These are phyloP conservation scores for Himalopsyche kuldschensis DNA, from an alignment of 2,888 invertebrate genomes.

Conservation along the genomic window DNA sequence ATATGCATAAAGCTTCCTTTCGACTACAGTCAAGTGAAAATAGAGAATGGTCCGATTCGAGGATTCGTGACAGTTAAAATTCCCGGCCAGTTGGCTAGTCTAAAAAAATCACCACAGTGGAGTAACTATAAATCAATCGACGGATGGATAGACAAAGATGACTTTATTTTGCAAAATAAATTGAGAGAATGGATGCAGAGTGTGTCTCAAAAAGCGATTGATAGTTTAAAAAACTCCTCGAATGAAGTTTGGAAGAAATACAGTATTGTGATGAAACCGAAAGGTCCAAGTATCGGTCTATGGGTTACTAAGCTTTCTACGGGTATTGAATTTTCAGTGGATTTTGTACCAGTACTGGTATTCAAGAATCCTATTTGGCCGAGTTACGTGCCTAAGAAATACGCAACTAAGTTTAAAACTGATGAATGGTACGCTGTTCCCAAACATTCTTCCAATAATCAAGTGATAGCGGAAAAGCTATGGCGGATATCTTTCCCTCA, in stretches of 20 bases:
- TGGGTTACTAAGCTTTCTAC: neutral
- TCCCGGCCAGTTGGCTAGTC: neutral
- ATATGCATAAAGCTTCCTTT: neutral
- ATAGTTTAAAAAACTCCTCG: neutral
- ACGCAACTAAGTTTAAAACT: neutral
- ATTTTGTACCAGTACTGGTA: neutral
- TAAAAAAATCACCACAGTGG: neutral
- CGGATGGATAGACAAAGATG: neutral
- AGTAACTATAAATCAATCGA: neutral
- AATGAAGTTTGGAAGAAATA: neutral
- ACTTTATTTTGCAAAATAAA: neutral
- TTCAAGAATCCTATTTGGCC: neutral
- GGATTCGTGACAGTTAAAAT: neutral
- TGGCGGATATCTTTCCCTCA: neutral
- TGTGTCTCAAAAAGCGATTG: neutral
- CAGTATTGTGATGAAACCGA: neutral
- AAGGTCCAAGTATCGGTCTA: neutral
- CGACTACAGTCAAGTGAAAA: neutral
- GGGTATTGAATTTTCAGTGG: neutral
- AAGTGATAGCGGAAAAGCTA: neutral
- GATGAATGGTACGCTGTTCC: neutral
- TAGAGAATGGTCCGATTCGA: neutral
- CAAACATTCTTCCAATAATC: neutral
- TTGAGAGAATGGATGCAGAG: neutral
- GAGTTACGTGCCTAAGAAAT: neutral